A percentile compares a stretch with the other conserved stretches of the same genome.
Conservation (phyloP, 2,797 vertebrate species). For the Rousettus madagascariensis region DNA sequence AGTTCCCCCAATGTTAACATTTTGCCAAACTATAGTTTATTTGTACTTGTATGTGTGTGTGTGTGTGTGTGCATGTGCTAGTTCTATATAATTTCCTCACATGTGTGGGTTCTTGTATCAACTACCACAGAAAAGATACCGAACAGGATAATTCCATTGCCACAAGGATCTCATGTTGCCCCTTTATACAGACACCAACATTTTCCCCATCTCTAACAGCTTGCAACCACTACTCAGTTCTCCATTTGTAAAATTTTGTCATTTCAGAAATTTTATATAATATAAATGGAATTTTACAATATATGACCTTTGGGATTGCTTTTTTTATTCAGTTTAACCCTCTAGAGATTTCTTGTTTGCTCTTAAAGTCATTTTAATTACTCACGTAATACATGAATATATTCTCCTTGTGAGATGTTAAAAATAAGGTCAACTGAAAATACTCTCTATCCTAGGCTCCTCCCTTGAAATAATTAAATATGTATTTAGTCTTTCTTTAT, state of each 20-base stretch:
- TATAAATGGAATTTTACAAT: neutral
- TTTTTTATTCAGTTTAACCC: neutral
- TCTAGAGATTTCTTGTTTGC: slow-evolving; percentile 3
- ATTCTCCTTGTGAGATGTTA: slow-evolving; percentile 15
- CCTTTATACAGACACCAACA: neutral
- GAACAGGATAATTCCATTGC: neutral
- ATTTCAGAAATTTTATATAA: slow-evolving; percentile 19
- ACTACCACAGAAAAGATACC: neutral
- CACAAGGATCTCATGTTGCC: neutral
- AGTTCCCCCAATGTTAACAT: neutral
- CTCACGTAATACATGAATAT: slow-evolving; percentile 27
- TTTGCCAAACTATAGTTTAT: neutral
- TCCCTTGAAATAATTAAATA: slow-evolving; percentile 24
- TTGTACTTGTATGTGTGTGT: neutral
- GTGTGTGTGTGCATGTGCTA: neutral
- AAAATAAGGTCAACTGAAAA: slow-evolving; percentile 5
- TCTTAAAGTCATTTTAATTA: slow-evolving; percentile 47
- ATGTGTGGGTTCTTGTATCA: neutral
- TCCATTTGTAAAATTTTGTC: slow-evolving; percentile 35
- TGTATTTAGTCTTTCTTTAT: slow-evolving; percentile 16
- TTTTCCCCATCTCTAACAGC: neutral
- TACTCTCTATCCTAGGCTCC: neutral
- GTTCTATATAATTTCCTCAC: neutral
- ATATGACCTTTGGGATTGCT: neutral
- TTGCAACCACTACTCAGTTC: neutral